Base-by-base conservation (phyloP, 2,113 vertebrate genomes). In the Melanocharis versteri region DNA sequence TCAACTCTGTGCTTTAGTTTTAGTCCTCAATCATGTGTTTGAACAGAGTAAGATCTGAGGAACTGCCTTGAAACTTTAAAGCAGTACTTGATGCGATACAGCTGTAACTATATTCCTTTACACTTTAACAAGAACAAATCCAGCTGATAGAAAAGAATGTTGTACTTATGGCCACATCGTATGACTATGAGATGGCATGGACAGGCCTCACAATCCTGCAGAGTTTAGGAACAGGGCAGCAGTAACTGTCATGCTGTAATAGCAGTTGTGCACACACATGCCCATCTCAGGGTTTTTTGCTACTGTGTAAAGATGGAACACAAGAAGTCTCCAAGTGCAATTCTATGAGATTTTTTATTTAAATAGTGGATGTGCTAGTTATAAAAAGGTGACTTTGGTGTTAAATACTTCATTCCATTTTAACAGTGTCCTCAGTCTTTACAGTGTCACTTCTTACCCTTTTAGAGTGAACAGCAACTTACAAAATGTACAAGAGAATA, bases 331-430 rank as follows among this genome's bases (percentile, higher is more conserved):
- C 66, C 10, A 73, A 93, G 35, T 97, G 97, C 97, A 94, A 64
- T 93, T 97, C 89, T 94, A 68, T 94, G 66, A 91, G 56, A 64
- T 97, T 97, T 97, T 94, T 96, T 97, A 48, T 82, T 85, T 88
- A 96, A 95, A 87, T 81, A 75, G 61, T 95, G 73, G 35, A n/a
- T 53, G 72, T 87, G 51, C 78, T 82, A 87, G 44, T 86, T 88
- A 72, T 93, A 96, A 92, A 94, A 94, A 79, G 26, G 89, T 94
- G 94, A 35, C 23, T 71, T 93, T 6, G 54, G 72, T 83, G 44
- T 89, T 81, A 88, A 77, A 73, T 88, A 87, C 10, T 91, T 70
- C 3, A 51, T 69, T 88, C 19, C 7, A 80, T 90, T 90, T 92
- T 40, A 85, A 64, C n/a, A 39, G 53, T 56, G 47, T 93, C 31